phyloP scores from a whole-genome alignment of 2,797 vertebrate genomes.

The Decapterus maruadsi region DNA sequence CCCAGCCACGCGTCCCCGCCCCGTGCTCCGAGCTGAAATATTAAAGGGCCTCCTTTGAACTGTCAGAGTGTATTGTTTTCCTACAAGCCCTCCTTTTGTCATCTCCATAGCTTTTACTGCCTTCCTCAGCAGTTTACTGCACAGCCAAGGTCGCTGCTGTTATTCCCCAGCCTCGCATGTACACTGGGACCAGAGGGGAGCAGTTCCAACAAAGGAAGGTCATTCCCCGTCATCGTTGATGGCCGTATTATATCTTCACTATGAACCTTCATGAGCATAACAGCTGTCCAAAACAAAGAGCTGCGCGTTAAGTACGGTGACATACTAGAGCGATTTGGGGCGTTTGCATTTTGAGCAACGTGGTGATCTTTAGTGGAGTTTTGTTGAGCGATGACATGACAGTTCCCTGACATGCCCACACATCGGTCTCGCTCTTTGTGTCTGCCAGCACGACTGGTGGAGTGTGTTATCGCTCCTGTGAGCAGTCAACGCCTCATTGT shows the following conservation, averaged over 20 bases:
- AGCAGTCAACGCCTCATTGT: slow-evolving; percentile 3
- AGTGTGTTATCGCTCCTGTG: slow-evolving; percentile 2
- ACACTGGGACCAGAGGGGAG: slow-evolving; percentile 45
- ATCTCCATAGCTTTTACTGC: slow-evolving; percentile 78
- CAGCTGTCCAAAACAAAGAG: slow-evolving; percentile 58
- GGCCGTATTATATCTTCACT: slow-evolving; percentile 66
- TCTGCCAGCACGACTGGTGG: slow-evolving; percentile 24
- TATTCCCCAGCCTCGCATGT: slow-evolving; percentile 64
- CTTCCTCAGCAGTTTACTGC: slow-evolving; percentile 85
- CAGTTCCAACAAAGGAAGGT: slow-evolving; percentile 80
- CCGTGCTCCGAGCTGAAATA: slow-evolving; percentile 68
- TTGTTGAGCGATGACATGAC: slow-evolving; percentile 31
- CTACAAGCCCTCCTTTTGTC: slow-evolving; percentile 76
- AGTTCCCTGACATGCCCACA: neutral
- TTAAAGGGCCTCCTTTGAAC: slow-evolving; percentile 81
- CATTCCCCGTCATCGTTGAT: slow-evolving; percentile 59
- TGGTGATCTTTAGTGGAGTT: slow-evolving; percentile 38
- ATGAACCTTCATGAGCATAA: slow-evolving; percentile 57
- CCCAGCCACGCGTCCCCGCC: slow-evolving; percentile 23
- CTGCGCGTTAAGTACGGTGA: slow-evolving; percentile 46
- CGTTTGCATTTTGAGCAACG: slow-evolving; percentile 28
- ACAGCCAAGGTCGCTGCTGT: slow-evolving; percentile 80
- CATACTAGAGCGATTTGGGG: slow-evolving; percentile 27
- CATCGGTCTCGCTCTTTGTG: slow-evolving; percentile 36
- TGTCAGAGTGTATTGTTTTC: slow-evolving; percentile 84